These are phyloP conservation scores for Tetrax tetrax DNA, from an alignment of 2,113 vertebrate genomes.

Conservation along the genomic window DNA sequence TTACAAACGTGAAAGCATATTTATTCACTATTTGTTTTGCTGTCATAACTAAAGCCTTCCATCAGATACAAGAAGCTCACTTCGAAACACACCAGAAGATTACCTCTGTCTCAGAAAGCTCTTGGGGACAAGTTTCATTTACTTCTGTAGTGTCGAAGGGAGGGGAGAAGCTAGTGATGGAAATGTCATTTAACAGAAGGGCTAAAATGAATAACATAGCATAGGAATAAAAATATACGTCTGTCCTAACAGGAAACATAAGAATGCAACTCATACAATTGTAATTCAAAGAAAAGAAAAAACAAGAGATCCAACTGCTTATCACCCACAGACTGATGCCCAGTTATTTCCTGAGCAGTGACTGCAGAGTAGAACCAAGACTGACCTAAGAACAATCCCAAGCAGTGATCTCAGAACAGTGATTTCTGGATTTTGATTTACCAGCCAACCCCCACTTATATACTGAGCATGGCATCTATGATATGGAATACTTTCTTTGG, in stretches of 20 bases:
- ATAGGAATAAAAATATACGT: not conserved
- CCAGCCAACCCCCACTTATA: no score
- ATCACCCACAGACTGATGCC: no score
- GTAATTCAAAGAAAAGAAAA: not conserved
- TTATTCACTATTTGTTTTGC: constrained; percentile 20
- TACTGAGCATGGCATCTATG: no score
- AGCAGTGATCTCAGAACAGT: no score
- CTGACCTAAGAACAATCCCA: no score
- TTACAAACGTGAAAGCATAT: constrained; percentile 15
- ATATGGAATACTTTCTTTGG: no score
- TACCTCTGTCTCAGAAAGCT: constrained; percentile 17
- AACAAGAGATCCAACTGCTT: no score
- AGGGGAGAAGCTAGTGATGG: not conserved
- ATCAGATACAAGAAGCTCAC: not conserved
- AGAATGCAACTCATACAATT: not conserved
- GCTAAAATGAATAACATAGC: not conserved
- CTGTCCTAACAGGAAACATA: not conserved
- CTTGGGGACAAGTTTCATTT: constrained; percentile 13
- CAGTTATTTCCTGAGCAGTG: no score
- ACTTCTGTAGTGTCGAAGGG: not conserved
- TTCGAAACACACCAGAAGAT: not conserved
- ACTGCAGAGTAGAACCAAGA: no score
- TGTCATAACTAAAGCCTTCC: constrained; percentile 14
- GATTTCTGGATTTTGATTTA: no score
- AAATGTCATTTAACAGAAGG: not conserved